phyloP scores from a whole-genome alignment of 2,888 invertebrate species.

The Hypsopygia costalis region DNA sequence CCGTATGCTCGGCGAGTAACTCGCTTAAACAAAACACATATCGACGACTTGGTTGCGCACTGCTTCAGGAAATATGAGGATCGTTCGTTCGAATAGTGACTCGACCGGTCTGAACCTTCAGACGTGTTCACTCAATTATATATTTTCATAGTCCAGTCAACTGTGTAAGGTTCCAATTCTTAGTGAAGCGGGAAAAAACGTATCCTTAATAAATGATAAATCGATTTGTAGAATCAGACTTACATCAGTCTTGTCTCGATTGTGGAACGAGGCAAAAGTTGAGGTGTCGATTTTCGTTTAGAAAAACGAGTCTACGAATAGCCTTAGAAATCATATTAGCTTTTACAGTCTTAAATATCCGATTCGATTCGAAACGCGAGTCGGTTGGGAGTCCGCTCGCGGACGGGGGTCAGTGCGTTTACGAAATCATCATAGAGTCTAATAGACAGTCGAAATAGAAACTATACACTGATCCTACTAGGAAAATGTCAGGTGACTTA shows the following conservation, averaged over 20 bases:
- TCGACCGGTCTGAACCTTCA: neutral
- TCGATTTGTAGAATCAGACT: conserved; percentile 44
- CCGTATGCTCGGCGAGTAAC: conserved; percentile 15
- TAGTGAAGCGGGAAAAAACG: neutral
- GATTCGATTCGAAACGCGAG: conserved; percentile 12
- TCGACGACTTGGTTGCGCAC: neutral
- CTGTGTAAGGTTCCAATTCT: conserved; percentile 1
- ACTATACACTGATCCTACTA: conserved; percentile 18
- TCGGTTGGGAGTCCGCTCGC: conserved; percentile 16
- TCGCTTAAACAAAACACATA: neutral
- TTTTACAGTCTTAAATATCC: conserved; percentile 21
- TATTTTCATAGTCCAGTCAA: conserved; percentile 3
- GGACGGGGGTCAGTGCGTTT: conserved; percentile 12
- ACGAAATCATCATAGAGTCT: conserved; percentile 13
- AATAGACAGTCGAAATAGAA: conserved; percentile 17
- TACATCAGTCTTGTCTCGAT: conserved; percentile 57
- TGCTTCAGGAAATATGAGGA: neutral
- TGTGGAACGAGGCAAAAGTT: conserved; percentile 3
- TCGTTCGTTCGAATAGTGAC: too few species aligned
- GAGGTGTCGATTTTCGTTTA: conserved; percentile 7
- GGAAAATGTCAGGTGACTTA: conserved; percentile 9
- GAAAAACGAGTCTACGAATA: conserved; percentile 14
- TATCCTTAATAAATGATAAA: neutral
- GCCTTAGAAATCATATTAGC: conserved; percentile 19
- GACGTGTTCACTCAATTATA: too few species aligned